A percentile compares a stretch with the other conserved stretches of the same genome.
Conservation (phyloP, 2,113 vertebrate species). For the Xiphophorus hellerii region DNA sequence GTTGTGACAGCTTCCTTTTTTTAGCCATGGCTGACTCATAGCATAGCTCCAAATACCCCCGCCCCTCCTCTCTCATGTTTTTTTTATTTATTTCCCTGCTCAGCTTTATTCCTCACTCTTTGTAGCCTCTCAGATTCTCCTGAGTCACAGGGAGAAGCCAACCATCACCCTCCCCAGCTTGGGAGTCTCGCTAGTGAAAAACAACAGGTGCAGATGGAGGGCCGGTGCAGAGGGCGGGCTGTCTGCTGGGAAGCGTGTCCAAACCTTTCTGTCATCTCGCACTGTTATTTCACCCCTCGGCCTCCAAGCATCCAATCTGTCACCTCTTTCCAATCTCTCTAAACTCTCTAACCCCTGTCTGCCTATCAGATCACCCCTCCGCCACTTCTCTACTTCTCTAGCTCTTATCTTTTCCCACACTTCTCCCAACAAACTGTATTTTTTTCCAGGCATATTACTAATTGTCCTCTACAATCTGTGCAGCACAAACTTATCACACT, state of each 20-base stretch:
- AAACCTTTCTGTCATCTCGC: conserved; percentile 38
- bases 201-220: conserved; percentile 72
- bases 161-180: neutral
- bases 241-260: conserved; percentile 45
- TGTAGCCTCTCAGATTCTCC: conserved; percentile 63
- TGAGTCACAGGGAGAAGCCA: conserved; percentile 73
- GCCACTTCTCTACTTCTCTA: neutral
- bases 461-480: neutral
- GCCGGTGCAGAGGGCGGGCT: conserved; percentile 39
- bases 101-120: conserved; percentile 40
- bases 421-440: too few species aligned
- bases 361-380: conserved; percentile 10
- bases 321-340: conserved; percentile 27
- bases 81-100: conserved; percentile 33
- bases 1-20: conserved; percentile 69
- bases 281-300: conserved; percentile 56
- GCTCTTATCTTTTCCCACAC: conserved; percentile 10
- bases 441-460: too few species aligned
- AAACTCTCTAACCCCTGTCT: conserved; percentile 33
- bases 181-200: conserved; percentile 60
- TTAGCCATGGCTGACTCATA: conserved; percentile 76
- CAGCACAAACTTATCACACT: too few species aligned
- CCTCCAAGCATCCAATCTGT: conserved; percentile 46
- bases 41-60: conserved; percentile 10
- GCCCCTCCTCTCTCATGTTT: neutral